phyloP scores from a whole-genome alignment of 2,113 vertebrate genomes.

The Chloropsis cyanopogon region DNA sequence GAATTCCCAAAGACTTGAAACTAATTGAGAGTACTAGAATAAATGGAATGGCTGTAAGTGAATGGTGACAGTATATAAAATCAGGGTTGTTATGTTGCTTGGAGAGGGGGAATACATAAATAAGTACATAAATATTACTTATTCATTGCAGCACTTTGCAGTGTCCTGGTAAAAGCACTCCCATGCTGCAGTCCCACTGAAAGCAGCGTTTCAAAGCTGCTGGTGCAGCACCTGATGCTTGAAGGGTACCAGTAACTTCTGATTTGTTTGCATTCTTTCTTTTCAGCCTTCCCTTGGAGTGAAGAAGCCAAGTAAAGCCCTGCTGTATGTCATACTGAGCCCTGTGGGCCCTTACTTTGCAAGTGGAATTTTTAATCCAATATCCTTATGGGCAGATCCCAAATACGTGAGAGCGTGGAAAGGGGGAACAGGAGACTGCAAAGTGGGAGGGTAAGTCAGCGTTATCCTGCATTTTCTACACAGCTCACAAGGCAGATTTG shows the following conservation, averaged over 20 bases:
- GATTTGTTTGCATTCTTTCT: not conserved
- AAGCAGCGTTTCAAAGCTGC: not conserved
- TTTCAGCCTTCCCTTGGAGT: slow-evolving; percentile 82
- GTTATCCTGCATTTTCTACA: not conserved
- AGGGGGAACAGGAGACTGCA: slow-evolving; percentile 90
- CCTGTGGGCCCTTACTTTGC: slow-evolving; percentile 87
- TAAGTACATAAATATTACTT: not conserved
- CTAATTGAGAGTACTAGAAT: not conserved
- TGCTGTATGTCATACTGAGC: slow-evolving; percentile 85
- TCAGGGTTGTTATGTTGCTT: not conserved
- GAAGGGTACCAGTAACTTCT: not conserved
- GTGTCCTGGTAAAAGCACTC: not conserved
- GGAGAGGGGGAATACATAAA: not conserved
- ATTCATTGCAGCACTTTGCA: not conserved
- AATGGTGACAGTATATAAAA: not conserved
- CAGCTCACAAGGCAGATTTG: not conserved
- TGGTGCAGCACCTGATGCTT: not conserved
- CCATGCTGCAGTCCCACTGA: not conserved
- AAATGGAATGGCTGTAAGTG: not conserved
- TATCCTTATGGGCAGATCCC: slow-evolving; percentile 88
- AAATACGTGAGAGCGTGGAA: slow-evolving; percentile 88
- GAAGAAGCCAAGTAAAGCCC: slow-evolving; percentile 78
- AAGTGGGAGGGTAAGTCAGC: slow-evolving; percentile 85
- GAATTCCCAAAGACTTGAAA: not conserved
- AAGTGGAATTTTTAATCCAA: slow-evolving; percentile 68